Evolutionary conservation across 2,113 vertebrate genomes (phyloP), one percentile per base, ranked within the genome.

Genomic region (Tricholaema leucomelas): DNA sequence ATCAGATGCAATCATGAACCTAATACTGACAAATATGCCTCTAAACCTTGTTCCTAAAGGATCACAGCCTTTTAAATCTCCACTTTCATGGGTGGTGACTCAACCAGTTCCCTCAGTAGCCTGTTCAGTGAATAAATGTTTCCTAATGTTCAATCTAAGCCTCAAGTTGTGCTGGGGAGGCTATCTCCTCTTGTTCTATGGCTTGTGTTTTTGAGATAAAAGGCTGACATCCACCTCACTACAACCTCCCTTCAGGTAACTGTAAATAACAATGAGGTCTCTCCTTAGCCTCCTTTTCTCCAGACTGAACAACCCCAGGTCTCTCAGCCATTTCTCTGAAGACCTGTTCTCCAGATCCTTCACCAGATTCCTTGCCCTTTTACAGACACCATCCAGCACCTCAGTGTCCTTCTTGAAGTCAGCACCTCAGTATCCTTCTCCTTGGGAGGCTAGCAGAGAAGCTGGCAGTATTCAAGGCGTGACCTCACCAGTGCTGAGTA

Each of bases 181-280:
- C 15, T 9, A 21, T 35, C 14, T 61, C 38, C 16, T 55, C 18
- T 56, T 5, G 3, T 24, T 33, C 25, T 44, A 9, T 25, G 3
- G 3, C 25, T 59, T 21, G 5, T 24, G 40, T 38, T 44, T 17
- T 0, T 6, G 20, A 2, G 12, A 35, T 13, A 63, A 86, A 19
- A 44, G 27, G 35, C 15, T 0, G 0, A 36, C 2, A 3, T 20
- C 10, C 42, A 64, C 18, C 5, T 28, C 3, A 0, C n/a, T 55
- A 33, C 10, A 67, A 5, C 33, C 25, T 30, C 44, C 33, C 63
- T 31, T 27, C 46, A 52, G 15, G 6, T 40, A 30, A 9, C 8
- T 73, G 20, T 38, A 73, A 10, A 73, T 35, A 67, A 10, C 1
- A 0, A 6, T 6, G 33, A 50, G 9, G 4, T 73, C 16, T 42